Base-by-base conservation (phyloP, 64 coral and sea anemone species). In the Montipora sp. region DNA sequence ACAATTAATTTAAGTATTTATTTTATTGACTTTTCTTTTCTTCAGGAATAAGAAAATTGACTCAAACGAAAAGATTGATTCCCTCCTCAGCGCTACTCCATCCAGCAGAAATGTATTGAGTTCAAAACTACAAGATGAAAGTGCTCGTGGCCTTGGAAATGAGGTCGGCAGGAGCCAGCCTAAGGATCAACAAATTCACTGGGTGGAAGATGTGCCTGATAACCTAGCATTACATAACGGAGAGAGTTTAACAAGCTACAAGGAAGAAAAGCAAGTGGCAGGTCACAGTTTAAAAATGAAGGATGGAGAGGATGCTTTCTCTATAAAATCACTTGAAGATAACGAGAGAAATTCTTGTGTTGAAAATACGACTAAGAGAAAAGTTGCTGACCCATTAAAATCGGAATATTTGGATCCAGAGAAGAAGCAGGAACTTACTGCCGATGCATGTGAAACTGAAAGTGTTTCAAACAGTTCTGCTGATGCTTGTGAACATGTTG, bases 31-130 rank as follows among this genome's bases (percentile, higher is more conserved):
- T 36, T 36, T 24, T 24, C 23, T 24, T 24, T 71, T 19, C 19
- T 22, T 21, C 20, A 85, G 82, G 82, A 85, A 71, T 18, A 85
- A 85, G 82, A 72, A 85, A 71, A 11, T 14, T n/a, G 82, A 72
- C 15, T 0, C 44, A 71, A 61, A 85, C 63, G 21, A 21, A 72
- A 72, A 49, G 45, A 22, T 50, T 6, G 65, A 72, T 50, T 24
- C 82, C 63, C 19, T 12, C 20, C 15, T 71, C 66, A 48, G 65
- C 20, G 5, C 65, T 3, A 47, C 24, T 51, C 11, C 61, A 5
- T 22, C 82, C n/a, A 63, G 2, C 66, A 68, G 5, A 13, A 57
- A 43, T 60, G 22, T 6, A 20, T 47, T 10, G 19, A 47, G 8
- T 22, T 50, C 11, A 23, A 51, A 49, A 49, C 14, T 22, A 71